Evolutionary conservation across 2,888 invertebrate genomes (phyloP), one percentile per base, ranked within the genome.

Genomic region (Eudasyphora cyanicolor): DNA sequence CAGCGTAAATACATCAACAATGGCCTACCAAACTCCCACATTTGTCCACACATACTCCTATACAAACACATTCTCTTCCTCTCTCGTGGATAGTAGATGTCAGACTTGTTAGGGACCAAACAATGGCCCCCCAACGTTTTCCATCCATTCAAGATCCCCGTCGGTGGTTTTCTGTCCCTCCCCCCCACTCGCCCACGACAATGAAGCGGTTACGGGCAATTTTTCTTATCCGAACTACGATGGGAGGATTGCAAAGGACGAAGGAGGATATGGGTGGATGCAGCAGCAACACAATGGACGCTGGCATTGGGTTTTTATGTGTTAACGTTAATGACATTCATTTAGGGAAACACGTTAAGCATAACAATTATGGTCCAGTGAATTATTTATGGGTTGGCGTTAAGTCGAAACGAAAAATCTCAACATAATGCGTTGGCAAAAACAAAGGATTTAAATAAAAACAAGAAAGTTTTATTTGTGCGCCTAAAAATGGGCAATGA

Each of bases 251-350:
- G 4, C 10, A 27, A 7, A 10, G n/a, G 7, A 45, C 19, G 67
- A 14, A n/a, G 17, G 29, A 12, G 19, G n/a, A 14, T 8, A 0
- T n/a, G n/a, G n/a, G n/a, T n/a, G n/a, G n/a, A n/a, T 10, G 27
- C n/a, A 60, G 45, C 4, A 32, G 49, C 27, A 32, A 29, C 38
- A 38, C 54, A 21, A 49, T 49, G 29, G 45, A 27, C 27, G 12
- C 3, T 45, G 57, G 27, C 73, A 35, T 67, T 67, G 60, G 64
- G 69, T 51, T 69, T 79, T 79, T 82, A 79, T 82, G 79, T 79
- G 82, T 82, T 79, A 67, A 79, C 70, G 79, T 79, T 79, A 82
- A 82, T 82, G 82, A 76, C 82, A 82, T 82, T 82, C 79, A 82
- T 82, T 82, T 76, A 67, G 67, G n/a, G 24, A 74, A 75, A 82